Evolutionary conservation across 2,888 invertebrate species (phyloP).

Genomic region (Dyspetes luteomarginatus): DNA sequence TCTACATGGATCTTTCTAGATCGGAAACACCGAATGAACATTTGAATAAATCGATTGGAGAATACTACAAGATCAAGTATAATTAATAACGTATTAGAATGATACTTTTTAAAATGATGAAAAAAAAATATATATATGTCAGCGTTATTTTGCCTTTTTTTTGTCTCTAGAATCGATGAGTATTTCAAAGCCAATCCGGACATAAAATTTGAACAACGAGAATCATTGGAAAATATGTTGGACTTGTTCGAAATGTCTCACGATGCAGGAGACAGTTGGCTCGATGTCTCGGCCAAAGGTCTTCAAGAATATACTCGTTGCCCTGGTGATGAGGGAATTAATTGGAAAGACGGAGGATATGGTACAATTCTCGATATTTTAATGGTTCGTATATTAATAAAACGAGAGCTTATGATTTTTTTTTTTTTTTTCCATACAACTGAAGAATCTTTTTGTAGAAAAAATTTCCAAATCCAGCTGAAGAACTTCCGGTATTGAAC

Average conservation of each 20-base stretch:
- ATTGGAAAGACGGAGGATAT: conserved; percentile 75
- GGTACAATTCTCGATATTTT: conserved; percentile 75
- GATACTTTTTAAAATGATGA: background rate
- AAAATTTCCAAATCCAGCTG: conserved; percentile 74
- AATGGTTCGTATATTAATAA: conserved; percentile 68
- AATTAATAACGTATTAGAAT: background rate
- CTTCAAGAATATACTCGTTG: conserved; percentile 39
- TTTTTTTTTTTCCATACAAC: no score
- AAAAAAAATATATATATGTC: background rate
- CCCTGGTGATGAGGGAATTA: conserved; percentile 68
- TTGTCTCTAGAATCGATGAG: conserved; percentile 54
- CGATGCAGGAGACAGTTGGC: conserved; percentile 69
- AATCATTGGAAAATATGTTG: conserved; percentile 57
- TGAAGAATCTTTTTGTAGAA: conserved; percentile 68
- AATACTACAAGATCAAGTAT: conserved; percentile 66
- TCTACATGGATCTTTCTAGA: conserved; percentile 14
- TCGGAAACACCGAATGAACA: conserved; percentile 29
- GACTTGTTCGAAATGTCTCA: conserved; percentile 58
- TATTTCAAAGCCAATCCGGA: conserved; percentile 62
- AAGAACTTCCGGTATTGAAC: conserved; percentile 76
- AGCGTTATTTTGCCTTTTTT: background rate
- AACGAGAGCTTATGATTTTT: background rate
- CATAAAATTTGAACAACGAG: conserved; percentile 56
- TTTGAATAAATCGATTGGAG: conserved; percentile 58
- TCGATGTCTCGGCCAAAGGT: conserved; percentile 51